Base-by-base conservation (phyloP, 23 tunicate species). In the Styela clava region DNA sequence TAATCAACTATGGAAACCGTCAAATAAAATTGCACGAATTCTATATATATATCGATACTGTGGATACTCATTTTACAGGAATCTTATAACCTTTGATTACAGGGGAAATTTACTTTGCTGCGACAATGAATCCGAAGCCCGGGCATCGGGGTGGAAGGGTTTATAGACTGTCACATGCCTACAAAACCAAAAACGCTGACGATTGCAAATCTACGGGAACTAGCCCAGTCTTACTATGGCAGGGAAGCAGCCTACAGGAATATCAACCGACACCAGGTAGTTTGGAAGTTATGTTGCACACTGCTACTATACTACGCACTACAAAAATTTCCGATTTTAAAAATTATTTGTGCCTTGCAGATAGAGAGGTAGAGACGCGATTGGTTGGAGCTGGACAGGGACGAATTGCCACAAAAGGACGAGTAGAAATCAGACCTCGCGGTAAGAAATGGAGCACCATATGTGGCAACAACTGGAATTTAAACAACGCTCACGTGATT, bases 41-140 rank as follows among this genome's bases (percentile, higher is more conserved):
- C n/a, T n/a, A n/a, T n/a, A n/a, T n/a, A n/a, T n/a, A n/a, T n/a
- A n/a, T n/a, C n/a, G n/a, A n/a, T n/a, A n/a, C n/a, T n/a, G n/a
- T n/a, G n/a, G n/a, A n/a, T n/a, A n/a, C n/a, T n/a, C n/a, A n/a
- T n/a, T n/a, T n/a, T n/a, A n/a, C n/a, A n/a, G n/a, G n/a, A n/a
- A n/a, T n/a, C n/a, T n/a, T n/a, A n/a, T n/a, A n/a, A n/a, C n/a
- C n/a, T n/a, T n/a, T n/a, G n/a, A n/a, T n/a, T n/a, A n/a, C 78
- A 91, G 97, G 97, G 2, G 97, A 91, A 36, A 69, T 91, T 0
- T 91, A 91, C 69, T 65, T 91, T 27, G 63, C 82, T 0, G 56
- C 86, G 20, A 74, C 97, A 7, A 72, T 70, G 34, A 24, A 31
- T 16, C 35, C 91, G 26, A 33, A 62, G 26, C 52, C 86, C n/a